Conservation (phyloP, 2,888 invertebrate genomes). For the Ectemnius lituratus region DNA sequence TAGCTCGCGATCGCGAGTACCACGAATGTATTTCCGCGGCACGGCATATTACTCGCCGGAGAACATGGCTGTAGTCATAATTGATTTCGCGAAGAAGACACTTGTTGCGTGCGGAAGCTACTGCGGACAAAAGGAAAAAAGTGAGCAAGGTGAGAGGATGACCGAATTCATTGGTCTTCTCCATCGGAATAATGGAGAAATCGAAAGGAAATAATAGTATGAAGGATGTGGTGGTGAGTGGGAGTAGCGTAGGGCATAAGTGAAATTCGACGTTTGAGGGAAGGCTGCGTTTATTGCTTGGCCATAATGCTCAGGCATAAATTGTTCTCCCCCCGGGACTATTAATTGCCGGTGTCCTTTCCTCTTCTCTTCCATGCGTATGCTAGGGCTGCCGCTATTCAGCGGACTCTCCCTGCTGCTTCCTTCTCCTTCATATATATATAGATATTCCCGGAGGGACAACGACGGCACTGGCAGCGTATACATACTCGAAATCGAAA, state of each 20-base stretch:
- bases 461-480: background rate
- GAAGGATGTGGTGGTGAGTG: background rate
- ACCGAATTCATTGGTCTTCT: too few species aligned
- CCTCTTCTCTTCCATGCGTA: background rate
- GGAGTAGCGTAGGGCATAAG: background rate
- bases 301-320: background rate
- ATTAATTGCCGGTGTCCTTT: background rate
- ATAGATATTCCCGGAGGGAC: background rate
- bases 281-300: background rate
- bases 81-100: too few species aligned
- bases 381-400: too few species aligned
- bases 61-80: too few species aligned
- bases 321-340: slow-evolving; percentile 2
- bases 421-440: background rate
- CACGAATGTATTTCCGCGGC: too few species aligned
- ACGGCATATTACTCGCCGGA: too few species aligned
- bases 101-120: too few species aligned
- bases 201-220: too few species aligned
- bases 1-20: too few species aligned
- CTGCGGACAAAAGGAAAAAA: too few species aligned
- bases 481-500: slow-evolving; percentile 4
- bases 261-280: slow-evolving; percentile 1
- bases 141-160: too few species aligned
- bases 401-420: background rate
- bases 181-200: too few species aligned